phyloP scores from a whole-genome alignment of 2,113 vertebrate genomes.

The Antigone vipio region DNA sequence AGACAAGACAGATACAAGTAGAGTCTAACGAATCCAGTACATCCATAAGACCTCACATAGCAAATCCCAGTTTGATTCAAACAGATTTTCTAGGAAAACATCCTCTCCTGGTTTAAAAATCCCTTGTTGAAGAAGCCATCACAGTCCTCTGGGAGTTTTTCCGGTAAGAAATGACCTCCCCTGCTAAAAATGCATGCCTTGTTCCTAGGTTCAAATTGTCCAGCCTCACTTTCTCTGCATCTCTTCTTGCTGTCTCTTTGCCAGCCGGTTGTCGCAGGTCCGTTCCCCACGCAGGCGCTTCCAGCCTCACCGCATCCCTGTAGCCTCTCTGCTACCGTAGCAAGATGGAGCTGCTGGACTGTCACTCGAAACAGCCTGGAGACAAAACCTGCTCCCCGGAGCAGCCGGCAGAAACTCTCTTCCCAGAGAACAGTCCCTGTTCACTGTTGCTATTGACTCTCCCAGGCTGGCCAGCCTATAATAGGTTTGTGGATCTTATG shows the following conservation, averaged over 20 bases:
- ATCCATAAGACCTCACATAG: background rate
- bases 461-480: background rate
- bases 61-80: background rate
- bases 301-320: background rate
- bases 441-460: background rate
- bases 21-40: background rate
- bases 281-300: background rate
- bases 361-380: background rate
- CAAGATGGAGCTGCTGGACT: background rate
- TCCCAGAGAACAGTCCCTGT: background rate
- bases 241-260: background rate
- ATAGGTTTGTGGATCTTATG: background rate
- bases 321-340: background rate
- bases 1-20: background rate
- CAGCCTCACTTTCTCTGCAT: background rate
- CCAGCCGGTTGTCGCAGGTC: background rate
- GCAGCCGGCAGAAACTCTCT: background rate
- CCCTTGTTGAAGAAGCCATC: background rate
- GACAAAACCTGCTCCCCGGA: background rate
- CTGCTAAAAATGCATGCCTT: background rate
- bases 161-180: background rate
- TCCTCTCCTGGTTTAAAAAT: background rate
- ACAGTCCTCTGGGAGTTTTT: background rate
- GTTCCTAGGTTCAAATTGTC: background rate
- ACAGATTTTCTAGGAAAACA: background rate